These are phyloP conservation scores for Epistrophe grossulariae DNA, from an alignment of 2,888 invertebrate species.

Conservation along the genomic window DNA sequence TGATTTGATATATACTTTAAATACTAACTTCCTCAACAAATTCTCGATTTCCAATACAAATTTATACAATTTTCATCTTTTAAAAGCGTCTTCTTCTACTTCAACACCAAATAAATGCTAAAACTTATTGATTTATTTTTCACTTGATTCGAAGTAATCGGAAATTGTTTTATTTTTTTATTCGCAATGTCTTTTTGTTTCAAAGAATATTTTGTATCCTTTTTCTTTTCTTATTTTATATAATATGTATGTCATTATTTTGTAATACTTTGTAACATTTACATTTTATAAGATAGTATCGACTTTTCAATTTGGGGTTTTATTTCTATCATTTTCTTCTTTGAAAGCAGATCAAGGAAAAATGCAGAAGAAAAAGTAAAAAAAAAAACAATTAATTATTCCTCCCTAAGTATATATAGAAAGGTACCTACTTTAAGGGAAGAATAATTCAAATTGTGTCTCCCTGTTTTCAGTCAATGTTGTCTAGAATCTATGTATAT, in stretches of 20 bases:
- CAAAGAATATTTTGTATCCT: slow-evolving; percentile 8
- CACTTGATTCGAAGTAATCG: neutral
- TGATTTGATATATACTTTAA: neutral
- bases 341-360: slow-evolving; percentile 11
- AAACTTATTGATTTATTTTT: neutral
- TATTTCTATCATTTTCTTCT: slow-evolving; percentile 10
- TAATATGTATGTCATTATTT: neutral
- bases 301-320: slow-evolving; percentile 16
- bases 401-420: neutral
- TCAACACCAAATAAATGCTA: neutral
- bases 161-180: neutral
- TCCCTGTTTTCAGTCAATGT: neutral
- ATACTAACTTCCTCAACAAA: neutral
- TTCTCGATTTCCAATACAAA: neutral
- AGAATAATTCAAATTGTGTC: slow-evolving; percentile 4
- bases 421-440: neutral
- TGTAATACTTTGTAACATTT: slow-evolving; percentile 8
- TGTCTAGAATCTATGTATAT: neutral
- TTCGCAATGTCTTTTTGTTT: neutral
- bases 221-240: neutral
- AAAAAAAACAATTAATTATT: slow-evolving; percentile 16
- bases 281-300: slow-evolving; percentile 9
- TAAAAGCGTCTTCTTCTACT: neutral
- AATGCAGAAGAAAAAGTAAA: neutral
- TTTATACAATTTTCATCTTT: neutral